Evolutionary conservation across 2,797 vertebrate genomes (phyloP), one percentile per base, ranked within the genome.

Genomic region (Myioborus melanocephalus): DNA sequence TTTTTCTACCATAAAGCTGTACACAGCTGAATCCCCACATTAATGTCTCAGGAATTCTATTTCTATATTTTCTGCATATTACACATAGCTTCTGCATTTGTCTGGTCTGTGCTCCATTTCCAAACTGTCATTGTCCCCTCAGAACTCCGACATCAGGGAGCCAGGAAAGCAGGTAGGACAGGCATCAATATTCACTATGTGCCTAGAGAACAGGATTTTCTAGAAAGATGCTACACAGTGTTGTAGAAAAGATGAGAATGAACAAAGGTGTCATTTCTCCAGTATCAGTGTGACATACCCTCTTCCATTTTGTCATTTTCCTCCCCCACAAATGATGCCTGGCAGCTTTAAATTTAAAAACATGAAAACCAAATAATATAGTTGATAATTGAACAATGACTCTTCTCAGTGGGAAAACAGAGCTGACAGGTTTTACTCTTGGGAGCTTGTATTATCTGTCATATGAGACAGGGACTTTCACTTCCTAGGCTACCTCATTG

Each of bases 341-440:
- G 35, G 30, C 46, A 94, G 30, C 30, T 91, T 87, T 65, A 93
- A 83, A 90, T 56, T 52, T 0, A 8, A 70, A 12, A 71, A 87
- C 82, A 53, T 27, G 8, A 70, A 44, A 47, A 79, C 6, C 70
- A 80, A 83, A 71, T 27, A 77, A 77, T 87, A 76, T 6, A 81
- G 24, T n/a, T n/a, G 27, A 77, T 93, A 94, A 90, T 60, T 75
- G 82, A 65, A 65, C 76, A 83, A 94, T 83, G 27, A 88, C 77
- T 91, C 72, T 92, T 91, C 69, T 83, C 43, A 86, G 57, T 32
- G 26, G 66, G 61, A 88, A 94, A 93, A 96, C 69, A 88, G 68
- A 69, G 95, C 81, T 69, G 69, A 81, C 79, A 91, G 65, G 57
- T 53, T 93, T 92, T 87, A 91, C 76, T 56, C 34, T 49, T 12